Evolutionary conservation across 2,888 invertebrate species (phyloP).

Genomic region (Balanococcus diminutus): DNA sequence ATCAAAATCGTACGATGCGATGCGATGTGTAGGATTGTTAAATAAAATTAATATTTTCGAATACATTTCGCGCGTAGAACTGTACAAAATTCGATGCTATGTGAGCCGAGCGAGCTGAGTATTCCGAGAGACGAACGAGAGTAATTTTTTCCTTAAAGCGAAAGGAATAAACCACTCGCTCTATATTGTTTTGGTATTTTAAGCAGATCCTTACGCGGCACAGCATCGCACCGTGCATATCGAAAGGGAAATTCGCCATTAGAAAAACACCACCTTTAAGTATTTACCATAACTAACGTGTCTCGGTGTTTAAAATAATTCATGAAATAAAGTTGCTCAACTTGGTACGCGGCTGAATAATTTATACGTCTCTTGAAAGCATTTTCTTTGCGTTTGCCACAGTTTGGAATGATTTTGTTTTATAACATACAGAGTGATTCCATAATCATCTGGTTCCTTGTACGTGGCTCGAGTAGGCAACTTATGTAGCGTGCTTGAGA

Average conservation of each 20-base stretch:
- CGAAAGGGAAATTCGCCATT: not conserved
- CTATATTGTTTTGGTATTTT: not conserved
- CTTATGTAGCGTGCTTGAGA: not conserved
- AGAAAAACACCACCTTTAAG: constrained; percentile 19
- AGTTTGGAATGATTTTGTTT: not conserved
- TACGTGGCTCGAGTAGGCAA: not conserved
- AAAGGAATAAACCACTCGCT: not conserved
- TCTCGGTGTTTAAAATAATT: constrained; percentile 3
- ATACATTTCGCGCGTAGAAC: not conserved
- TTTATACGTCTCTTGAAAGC: constrained; percentile 20
- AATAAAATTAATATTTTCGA: constrained; percentile 14
- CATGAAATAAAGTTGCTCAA: constrained; percentile 24
- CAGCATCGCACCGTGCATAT: too few species aligned
- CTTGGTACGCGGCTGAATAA: not conserved
- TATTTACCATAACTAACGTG: constrained; percentile 20
- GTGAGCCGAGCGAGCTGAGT: not conserved
- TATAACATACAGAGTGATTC: not conserved
- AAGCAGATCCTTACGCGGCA: not conserved
- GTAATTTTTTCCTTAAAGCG: not conserved
- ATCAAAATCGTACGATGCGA: not conserved
- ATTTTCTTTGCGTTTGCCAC: not conserved
- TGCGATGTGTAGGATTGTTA: not conserved
- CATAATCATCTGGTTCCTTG: not conserved
- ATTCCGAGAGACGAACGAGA: not conserved
- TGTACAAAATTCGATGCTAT: not conserved